Evolutionary conservation across 1,140 invertebrate genomes (phyloP).

Genomic region (Cydia splendana): DNA sequence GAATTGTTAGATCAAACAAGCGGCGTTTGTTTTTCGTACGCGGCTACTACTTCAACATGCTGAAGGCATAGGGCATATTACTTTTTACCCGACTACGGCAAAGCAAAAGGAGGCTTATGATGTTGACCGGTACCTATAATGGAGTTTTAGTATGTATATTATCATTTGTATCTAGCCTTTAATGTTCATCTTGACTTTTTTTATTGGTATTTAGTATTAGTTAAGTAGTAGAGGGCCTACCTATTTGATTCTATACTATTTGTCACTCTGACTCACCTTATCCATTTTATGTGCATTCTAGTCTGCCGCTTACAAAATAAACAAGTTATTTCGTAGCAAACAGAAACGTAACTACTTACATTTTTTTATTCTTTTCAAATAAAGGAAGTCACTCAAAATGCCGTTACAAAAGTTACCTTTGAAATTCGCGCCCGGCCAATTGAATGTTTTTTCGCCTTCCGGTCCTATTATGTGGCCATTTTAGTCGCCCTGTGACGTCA

Average conservation of each 20-base stretch:
- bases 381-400: conserved; percentile 1
- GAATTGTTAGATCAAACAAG: conserved; percentile 71
- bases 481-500: not conserved
- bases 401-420: not conserved
- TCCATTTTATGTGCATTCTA: no score
- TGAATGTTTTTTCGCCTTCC: conserved; percentile 14
- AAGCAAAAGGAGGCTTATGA: no score
- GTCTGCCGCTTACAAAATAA: not conserved
- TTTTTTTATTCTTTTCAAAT: not conserved
- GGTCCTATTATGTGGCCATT: not conserved
- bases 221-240: no score
- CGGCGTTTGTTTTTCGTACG: conserved; percentile 57
- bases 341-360: not conserved
- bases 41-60: not conserved
- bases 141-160: not conserved
- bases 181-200: no score
- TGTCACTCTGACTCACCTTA: no score
- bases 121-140: not conserved
- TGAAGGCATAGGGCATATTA: not conserved
- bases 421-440: conserved; percentile 1
- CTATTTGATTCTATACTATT: no score
- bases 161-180: not conserved
- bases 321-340: not conserved
- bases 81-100: not conserved
- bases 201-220: no score